Base-by-base conservation (phyloP, 2,888 invertebrate species). In the Drosophila subsilvestris region DNA sequence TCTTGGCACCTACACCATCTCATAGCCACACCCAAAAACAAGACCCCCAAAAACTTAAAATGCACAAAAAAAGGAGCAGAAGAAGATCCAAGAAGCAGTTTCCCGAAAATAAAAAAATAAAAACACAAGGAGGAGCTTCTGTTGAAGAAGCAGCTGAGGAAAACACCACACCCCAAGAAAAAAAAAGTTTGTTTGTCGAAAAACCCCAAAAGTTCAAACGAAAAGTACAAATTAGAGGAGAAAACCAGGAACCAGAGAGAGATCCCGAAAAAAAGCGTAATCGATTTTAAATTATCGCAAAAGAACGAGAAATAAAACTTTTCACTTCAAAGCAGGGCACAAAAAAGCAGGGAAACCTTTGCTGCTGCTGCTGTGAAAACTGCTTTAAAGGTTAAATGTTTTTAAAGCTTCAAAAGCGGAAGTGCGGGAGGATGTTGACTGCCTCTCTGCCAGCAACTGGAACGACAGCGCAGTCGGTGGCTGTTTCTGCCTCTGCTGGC, bases 211-310 rank as follows among this genome's bases (percentile, higher is more conserved):
- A 59, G 47, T 51, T 59, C 56, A 60, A 72, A 61, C 32, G 56
- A 72, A 61, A 45, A 65, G 61, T 44, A 50, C 22, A 60, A 75
- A 71, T 67, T 67, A 71, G 55, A 69, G 55, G 50, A 62, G 42
- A 42, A 62, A 47, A 59, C 54, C 32, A 37, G 7, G 2, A 37
- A 14, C 37, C 37, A 37, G 37, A 37, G 37, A 37, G 37, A 37
- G 14, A 37, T 7, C 2, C 1, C 14, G 7, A 37, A 37, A 37
- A 44, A 22, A 49, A 48, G 43, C 44, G 56, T 67, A 75, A 75
- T 71, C 70, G 70, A 75, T 75, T 67, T 74, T 63, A 57, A 70
- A 75, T 66, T 61, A 63, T n/a, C 14, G 37, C 14, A 37, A 37
- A 37, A 14, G 37, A 37, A 37, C 60, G 66, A 54, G 49, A 67